Base-by-base conservation (phyloP, 2,888 invertebrate species). In the Protodeltote pygarga region DNA sequence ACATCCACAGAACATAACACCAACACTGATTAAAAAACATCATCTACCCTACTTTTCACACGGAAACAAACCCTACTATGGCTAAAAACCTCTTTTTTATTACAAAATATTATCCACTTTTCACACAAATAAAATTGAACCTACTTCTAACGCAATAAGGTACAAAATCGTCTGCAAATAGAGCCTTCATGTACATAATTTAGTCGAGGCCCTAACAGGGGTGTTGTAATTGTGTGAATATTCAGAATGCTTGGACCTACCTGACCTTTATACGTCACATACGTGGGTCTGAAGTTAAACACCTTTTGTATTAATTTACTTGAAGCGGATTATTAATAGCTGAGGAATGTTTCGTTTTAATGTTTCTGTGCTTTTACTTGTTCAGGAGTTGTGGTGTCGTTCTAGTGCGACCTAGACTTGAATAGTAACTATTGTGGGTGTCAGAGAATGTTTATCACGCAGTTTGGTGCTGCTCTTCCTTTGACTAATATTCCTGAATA, bases 211-310 rank as follows among this genome's bases (percentile, higher is more conserved):
- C 8, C 11, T 31, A 49, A 60, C 44, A 54, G 24, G 48, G 62
- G 45, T 44, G 24, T 41, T 32, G 64, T 65, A 64, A 64, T 66
- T 66, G 64, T 46, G 67, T 50, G 60, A 66, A 65, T 65, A 55
- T 52, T 66, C 40, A 50, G 57, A 37, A 65, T 65, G 64, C 64
- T 19, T 60, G 44, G 24, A 37, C 49, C 60, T 35, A 37, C 34
- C 25, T 35, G 54, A 62, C 62, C 60, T 46, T 35, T 55, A 40
- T 46, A 24, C 39, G 65, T 41, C 19, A 49, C 46, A 50, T 42
- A 58, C 58, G 47, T 27, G 62, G 31, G 37, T 0, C 16, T 29
- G 17, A 24, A 41, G 45, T 60, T 52, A 44, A 48, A 62, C 62
- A 62, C 59, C 62, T 58, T n/a, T 4, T 27, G 41, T 64, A n/a